Conservation (phyloP, 2,888 invertebrate species). For the Sclerodermus sp. region DNA sequence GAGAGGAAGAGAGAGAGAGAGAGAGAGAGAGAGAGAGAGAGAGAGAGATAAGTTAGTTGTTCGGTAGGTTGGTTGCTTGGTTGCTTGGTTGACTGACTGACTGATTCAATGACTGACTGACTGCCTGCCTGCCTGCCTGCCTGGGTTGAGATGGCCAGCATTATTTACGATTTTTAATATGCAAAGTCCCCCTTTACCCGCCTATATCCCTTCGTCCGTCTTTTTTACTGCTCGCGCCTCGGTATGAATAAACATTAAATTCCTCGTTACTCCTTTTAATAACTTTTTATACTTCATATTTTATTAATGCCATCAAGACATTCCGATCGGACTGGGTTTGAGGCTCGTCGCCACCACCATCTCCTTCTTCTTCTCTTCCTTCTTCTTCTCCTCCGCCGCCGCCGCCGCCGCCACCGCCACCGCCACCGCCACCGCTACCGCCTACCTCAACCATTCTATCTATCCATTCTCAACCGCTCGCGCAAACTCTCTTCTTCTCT, state of each 20-base stretch:
- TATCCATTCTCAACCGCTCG: too few species aligned
- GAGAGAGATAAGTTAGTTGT: too few species aligned
- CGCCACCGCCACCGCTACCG: too few species aligned
- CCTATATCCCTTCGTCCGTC: constrained; percentile 14
- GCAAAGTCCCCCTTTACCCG: constrained; percentile 14
- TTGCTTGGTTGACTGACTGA: too few species aligned
- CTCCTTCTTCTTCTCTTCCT: background rate
- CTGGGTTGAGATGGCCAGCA: constrained; percentile 8
- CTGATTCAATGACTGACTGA: too few species aligned
- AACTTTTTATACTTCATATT: constrained; percentile 52
- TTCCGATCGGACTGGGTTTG: constrained; percentile 43
- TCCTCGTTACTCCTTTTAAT: constrained; percentile 48
- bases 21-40: background rate
- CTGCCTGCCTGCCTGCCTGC: too few species aligned
- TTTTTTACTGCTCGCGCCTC: constrained; percentile 14
- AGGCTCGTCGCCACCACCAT: background rate
- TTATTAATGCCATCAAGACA: constrained; percentile 47
- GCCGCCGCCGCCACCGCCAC: too few species aligned
- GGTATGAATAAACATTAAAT: constrained; percentile 51
- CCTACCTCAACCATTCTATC: too few species aligned
- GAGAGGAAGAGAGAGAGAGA: background rate
- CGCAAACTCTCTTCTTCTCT: constrained; percentile 10
- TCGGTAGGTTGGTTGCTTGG: too few species aligned
- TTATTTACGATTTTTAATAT: constrained; percentile 36
- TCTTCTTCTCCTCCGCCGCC: too few species aligned